These are phyloP conservation scores for Acleris literana DNA, from an alignment of 2,888 invertebrate genomes.

Conservation along the genomic window DNA sequence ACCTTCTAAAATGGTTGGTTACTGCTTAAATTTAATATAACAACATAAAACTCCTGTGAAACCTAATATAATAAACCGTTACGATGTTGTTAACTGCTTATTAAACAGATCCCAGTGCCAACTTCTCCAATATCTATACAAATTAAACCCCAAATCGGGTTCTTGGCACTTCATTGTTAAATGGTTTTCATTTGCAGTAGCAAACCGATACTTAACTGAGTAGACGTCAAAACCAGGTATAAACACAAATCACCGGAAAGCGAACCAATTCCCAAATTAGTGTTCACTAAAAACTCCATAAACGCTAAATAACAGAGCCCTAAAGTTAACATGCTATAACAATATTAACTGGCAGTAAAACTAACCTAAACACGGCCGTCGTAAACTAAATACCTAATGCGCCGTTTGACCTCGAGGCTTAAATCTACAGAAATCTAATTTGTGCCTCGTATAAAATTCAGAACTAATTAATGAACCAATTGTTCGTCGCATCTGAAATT, in stretches of 20 bases:
- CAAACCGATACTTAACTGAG: too few species aligned
- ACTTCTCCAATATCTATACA: background rate
- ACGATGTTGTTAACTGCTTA: too few species aligned
- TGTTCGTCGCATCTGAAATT: constrained; percentile 27
- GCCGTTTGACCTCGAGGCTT: constrained; percentile 7
- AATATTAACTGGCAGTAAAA: constrained; percentile 3
- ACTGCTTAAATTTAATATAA: too few species aligned
- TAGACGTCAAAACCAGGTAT: too few species aligned
- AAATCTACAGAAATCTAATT: constrained; percentile 32
- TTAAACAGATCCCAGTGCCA: too few species aligned
- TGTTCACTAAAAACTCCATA: background rate
- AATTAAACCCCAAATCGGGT: background rate
- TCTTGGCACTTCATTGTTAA: background rate
- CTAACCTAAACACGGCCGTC: constrained; percentile 1
- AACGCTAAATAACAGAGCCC: constrained; percentile 7
- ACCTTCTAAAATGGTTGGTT: too few species aligned
- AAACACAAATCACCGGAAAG: background rate
- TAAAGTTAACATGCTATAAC: constrained; percentile 13
- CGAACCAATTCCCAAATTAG: constrained; percentile 6
- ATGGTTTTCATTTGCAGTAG: too few species aligned
- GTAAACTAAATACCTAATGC: constrained; percentile 19
- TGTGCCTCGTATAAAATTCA: constrained; percentile 31
- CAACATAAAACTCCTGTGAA: too few species aligned
- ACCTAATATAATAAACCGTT: too few species aligned
- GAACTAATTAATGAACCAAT: constrained; percentile 33